Evolutionary conservation across 2,113 vertebrate species (phyloP).

Genomic region (Bettongia penicillata): DNA sequence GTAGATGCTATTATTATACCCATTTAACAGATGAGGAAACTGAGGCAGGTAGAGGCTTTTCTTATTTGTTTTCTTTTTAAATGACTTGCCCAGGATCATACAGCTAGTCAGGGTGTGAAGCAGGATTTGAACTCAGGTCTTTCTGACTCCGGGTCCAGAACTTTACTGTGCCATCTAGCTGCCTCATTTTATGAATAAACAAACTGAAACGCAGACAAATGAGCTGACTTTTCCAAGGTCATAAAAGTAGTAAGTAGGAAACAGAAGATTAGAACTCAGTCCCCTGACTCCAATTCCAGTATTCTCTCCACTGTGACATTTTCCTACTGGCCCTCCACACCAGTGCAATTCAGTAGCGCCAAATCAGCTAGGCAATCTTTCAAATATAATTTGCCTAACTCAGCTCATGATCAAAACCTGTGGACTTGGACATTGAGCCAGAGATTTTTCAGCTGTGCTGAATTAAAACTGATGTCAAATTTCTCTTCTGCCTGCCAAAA

Average conservation of each 20-base stretch:
- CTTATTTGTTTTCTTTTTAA: not conserved
- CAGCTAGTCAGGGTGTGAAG: not conserved
- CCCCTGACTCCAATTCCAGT: not conserved
- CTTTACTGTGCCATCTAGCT: not conserved
- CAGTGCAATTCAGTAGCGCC: not conserved
- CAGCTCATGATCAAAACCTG: conserved; percentile 40
- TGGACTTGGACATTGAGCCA: not conserved
- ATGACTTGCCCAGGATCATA: not conserved
- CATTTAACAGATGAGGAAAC: not conserved
- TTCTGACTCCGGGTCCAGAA: not conserved
- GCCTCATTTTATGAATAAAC: not conserved
- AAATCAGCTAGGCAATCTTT: not conserved
- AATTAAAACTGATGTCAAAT: conserved; percentile 49
- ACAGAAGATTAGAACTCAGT: not conserved
- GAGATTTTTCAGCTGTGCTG: conserved; percentile 52
- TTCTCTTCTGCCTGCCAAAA: conserved; percentile 7
- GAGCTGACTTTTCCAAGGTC: not conserved
- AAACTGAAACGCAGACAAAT: not conserved
- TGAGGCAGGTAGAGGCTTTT: not conserved
- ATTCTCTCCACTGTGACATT: not conserved
- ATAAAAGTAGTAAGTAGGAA: not conserved
- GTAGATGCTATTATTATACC: not conserved
- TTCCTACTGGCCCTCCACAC: not conserved
- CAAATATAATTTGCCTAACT: conserved; percentile 31
- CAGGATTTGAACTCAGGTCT: not conserved